These are phyloP conservation scores for Hypothenemus hampei DNA, from an alignment of 1,140 invertebrate genomes.

Conservation along the genomic window DNA sequence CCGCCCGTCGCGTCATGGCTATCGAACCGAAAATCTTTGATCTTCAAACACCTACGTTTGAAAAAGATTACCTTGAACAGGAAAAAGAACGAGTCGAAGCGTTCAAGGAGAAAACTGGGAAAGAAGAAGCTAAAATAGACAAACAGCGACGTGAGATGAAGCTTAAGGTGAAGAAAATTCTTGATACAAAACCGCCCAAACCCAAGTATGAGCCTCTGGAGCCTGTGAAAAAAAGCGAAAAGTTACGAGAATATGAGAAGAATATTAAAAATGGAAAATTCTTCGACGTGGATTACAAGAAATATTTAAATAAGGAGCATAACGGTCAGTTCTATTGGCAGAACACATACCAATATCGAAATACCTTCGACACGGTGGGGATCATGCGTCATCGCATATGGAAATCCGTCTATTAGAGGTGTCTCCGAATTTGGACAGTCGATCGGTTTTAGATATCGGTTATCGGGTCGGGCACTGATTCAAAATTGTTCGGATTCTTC, in stretches of 20 bases:
- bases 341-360: constrained; percentile 36
- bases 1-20: constrained; percentile 5
- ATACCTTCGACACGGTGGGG: constrained; percentile 42
- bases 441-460: constrained; percentile 32
- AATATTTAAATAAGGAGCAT: constrained; percentile 36
- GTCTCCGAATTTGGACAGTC: constrained; percentile 31
- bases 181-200: constrained; percentile 26
- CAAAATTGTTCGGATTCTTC: constrained; percentile 28
- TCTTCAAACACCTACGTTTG: constrained; percentile 36
- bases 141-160: constrained; percentile 38
- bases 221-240: constrained; percentile 42
- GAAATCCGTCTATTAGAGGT: constrained; percentile 39
- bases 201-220: constrained; percentile 39
- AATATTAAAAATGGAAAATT: constrained; percentile 42
- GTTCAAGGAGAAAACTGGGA: constrained; percentile 38
- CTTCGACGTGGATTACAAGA: constrained; percentile 42
- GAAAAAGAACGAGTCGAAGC: constrained; percentile 40
- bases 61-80: constrained; percentile 39
- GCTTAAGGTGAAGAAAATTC: constrained; percentile 33
- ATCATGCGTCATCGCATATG: constrained; percentile 41
- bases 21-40: constrained; percentile 31
- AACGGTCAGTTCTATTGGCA: constrained; percentile 36
- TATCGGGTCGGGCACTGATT: constrained; percentile 33
- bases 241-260: constrained; percentile 38
- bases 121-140: constrained; percentile 38